A percentile compares a stretch with the other conserved stretches of the same genome.
Evolutionary conservation across 2,797 vertebrate species (phyloP).

Genomic region (Squalus acanthias): DNA sequence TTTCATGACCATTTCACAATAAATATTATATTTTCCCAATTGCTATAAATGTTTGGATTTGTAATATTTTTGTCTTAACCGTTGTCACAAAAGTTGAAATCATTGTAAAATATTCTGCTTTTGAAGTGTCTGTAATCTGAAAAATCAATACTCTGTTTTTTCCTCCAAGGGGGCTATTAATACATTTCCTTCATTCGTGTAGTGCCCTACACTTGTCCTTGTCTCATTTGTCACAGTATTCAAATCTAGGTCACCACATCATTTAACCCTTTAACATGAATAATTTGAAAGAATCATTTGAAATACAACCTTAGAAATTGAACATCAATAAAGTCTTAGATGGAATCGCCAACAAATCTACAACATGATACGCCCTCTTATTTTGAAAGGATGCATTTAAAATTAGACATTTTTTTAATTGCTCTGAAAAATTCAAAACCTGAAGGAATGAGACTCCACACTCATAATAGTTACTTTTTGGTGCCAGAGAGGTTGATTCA

Average conservation of each 20-base stretch:
- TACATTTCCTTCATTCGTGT: background rate
- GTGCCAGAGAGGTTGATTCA: too few relatives aligned
- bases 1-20: background rate
- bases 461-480: too few relatives aligned
- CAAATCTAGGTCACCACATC: background rate
- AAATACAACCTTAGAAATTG: background rate
- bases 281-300: background rate
- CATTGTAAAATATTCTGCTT: too few relatives aligned
- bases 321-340: background rate
- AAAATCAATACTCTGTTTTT: background rate
- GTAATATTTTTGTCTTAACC: background rate
- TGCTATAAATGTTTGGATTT: background rate
- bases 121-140: background rate
- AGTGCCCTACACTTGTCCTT: background rate
- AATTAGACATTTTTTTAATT: too few relatives aligned
- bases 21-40: background rate
- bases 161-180: background rate
- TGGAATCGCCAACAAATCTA: background rate
- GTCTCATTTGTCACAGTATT: background rate
- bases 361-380: too few relatives aligned
- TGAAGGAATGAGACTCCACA: too few relatives aligned
- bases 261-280: background rate
- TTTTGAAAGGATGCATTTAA: too few relatives aligned
- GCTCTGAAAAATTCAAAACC: too few relatives aligned
- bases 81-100: background rate